Evolutionary conservation across 2,113 vertebrate species (phyloP), one percentile per base, ranked within the genome.

Genomic region (Urocitellus parryii): DNA sequence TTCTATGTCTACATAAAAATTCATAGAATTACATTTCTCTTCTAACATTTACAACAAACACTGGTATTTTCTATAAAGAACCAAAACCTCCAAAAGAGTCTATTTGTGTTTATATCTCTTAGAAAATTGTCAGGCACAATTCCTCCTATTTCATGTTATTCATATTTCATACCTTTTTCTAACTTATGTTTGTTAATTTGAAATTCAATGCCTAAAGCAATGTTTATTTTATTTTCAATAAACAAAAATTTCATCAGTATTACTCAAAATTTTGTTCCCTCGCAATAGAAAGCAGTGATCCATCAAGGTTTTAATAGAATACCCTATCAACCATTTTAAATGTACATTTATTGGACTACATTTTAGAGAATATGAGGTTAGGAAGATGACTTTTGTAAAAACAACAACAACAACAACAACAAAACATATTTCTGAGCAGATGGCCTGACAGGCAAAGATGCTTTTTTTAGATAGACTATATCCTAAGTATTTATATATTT

Each of bases 351-450:
- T 22, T 84, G 3, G 73, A 24, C 8, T 86, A 77, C 74, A 3
- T 42, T 7, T 56, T 88, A 27, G 61, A 92, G 7, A 25, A 48
- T 58, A 92, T 70, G 20, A 65, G 42, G 3, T 81, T 39, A 89
- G 53, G 42, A 89, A 29, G 10, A 13, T 80, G 58, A 56, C 29
- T 91, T 95, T 83, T 91, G 45, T 20, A 96, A 81, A 20, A 48
- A 79, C 18, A 22, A 24, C 20, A 58, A 58, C 20, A 58, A 58
- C 22, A 8, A 58, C 22, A 8, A 51, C 2, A 7, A 24, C 24
- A 58, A 58, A 58, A 8, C 56, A 58, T 56, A 86, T 92, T 94
- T 81, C 81, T 89, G 78, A 88, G n/a, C 42, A 81, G n/a, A 81
- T 83, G 53, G 37, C 24, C 14, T 65, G 5, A 7, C 78, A 83